Evolutionary conservation across 2,113 vertebrate species (phyloP).

Genomic region (Erpornis zantholeuca): DNA sequence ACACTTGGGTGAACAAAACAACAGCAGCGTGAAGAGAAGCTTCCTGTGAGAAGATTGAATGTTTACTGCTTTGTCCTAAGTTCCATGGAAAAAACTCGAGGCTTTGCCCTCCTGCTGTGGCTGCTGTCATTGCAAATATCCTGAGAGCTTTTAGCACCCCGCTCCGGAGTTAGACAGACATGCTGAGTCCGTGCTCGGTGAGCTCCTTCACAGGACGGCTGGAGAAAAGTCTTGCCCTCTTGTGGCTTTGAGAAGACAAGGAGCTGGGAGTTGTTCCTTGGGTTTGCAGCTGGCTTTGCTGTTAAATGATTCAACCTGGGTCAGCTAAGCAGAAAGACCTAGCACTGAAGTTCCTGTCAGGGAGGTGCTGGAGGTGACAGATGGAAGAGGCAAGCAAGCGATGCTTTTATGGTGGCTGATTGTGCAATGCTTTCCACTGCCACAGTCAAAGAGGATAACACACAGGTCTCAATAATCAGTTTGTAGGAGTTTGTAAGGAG

Average conservation of each 20-base stretch:
- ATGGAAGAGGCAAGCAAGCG: accelerated
- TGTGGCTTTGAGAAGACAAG: neutral
- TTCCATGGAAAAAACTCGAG: neutral
- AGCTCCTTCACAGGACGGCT: neutral
- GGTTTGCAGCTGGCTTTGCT: neutral
- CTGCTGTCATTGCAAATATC: neutral
- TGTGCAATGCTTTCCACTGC: neutral
- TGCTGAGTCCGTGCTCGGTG: neutral
- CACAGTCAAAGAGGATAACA: neutral
- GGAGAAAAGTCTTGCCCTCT: neutral
- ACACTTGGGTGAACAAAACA: neutral
- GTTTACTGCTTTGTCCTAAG: neutral
- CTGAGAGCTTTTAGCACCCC: neutral
- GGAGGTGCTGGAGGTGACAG: neutral
- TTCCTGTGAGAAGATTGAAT: neutral
- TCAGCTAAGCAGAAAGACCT: neutral
- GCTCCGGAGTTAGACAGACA: accelerated
- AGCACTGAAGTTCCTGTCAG: neutral
- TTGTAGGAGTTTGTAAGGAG: neutral
- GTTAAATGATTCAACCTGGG: neutral
- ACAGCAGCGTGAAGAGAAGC: neutral
- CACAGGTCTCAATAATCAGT: neutral
- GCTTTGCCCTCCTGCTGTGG: neutral
- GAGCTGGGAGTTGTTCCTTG: neutral
- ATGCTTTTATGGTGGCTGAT: neutral